phyloP scores from a whole-genome alignment of 2,888 invertebrate genomes.

The Lasioglossum morio region DNA sequence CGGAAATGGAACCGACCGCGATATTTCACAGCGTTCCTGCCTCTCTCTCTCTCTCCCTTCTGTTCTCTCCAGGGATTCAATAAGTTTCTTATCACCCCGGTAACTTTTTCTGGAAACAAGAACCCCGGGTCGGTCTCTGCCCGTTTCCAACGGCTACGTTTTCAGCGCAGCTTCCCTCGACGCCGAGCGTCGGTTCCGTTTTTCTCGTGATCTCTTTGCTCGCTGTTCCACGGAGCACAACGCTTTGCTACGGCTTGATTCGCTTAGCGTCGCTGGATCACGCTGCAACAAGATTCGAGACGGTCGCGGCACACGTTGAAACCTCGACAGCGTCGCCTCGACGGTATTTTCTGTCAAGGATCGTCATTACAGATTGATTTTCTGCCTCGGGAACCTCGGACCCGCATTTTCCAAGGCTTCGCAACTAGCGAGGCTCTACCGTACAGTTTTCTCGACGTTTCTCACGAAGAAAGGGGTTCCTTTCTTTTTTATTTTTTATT shows the following conservation, averaged over 20 bases:
- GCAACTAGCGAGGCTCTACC: neutral
- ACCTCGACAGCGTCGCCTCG: neutral
- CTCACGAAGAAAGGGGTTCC: neutral
- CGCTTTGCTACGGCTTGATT: neutral
- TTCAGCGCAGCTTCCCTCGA: neutral
- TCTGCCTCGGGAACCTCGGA: neutral
- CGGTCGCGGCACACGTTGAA: neutral
- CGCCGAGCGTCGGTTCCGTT: neutral
- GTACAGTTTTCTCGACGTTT: neutral
- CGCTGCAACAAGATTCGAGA: neutral
- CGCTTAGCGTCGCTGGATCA: neutral
- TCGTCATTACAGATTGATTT: neutral
- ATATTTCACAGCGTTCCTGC: neutral
- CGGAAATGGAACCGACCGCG: neutral
- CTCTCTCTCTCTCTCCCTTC: neutral
- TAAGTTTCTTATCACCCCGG: conserved; percentile 32
- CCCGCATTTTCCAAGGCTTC: neutral
- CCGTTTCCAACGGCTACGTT: neutral
- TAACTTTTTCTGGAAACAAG: conserved; percentile 17
- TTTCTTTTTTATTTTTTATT: too few species aligned
- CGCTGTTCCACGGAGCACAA: neutral
- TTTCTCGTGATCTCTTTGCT: neutral
- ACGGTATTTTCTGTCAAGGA: conserved; percentile 6
- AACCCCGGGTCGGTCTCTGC: neutral
- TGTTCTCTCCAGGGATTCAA: conserved; percentile 19